Conservation (phyloP, 1,140 invertebrate species). For the Formica selysi region DNA sequence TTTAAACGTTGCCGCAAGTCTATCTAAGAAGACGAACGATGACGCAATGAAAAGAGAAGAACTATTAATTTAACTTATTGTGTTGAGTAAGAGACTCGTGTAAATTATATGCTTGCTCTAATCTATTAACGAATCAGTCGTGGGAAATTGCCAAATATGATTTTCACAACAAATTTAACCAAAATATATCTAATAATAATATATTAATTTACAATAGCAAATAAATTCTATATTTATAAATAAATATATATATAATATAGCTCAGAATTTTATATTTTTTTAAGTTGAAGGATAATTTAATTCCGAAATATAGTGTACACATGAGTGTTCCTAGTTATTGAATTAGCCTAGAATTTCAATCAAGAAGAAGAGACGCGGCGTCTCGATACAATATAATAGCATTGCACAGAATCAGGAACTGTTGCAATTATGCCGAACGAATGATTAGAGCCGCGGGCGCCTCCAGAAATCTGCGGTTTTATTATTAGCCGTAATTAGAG, state of each 20-base stretch:
- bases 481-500: conserved; percentile 84
- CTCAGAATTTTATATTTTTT: neutral
- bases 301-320: neutral
- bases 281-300: neutral
- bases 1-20: conserved; percentile 35
- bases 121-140: conserved; percentile 1
- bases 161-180: neutral
- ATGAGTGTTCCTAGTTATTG: neutral
- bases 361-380: neutral
- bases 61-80: conserved; percentile 29
- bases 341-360: neutral
- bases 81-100: conserved; percentile 38
- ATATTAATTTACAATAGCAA: neutral
- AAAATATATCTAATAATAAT: neutral
- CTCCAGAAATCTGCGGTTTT: conserved; percentile 84
- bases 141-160: conserved; percentile 11
- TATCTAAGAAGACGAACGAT: neutral
- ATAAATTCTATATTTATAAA: neutral
- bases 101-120: conserved; percentile 36
- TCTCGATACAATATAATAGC: neutral
- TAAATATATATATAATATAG: neutral
- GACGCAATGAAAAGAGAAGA: conserved; percentile 19
- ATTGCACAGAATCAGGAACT: conserved; percentile 55
- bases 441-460: conserved; percentile 61
- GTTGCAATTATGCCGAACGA: conserved; percentile 39